Evolutionary conservation across 2,797 vertebrate genomes (phyloP).

Genomic region (Protonibea diacanthus): DNA sequence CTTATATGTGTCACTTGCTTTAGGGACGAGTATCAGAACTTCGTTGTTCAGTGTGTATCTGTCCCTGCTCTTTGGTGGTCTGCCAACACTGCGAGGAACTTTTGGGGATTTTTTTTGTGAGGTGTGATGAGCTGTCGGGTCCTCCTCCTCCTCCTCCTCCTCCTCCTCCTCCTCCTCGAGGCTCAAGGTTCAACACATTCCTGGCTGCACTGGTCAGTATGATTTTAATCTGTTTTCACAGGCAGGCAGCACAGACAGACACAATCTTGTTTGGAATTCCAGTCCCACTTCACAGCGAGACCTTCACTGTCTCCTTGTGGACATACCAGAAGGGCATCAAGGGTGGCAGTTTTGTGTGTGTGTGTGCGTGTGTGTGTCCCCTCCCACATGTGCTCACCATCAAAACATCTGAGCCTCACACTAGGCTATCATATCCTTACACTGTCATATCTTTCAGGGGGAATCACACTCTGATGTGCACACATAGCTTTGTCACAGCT

Average conservation of each 20-base stretch:
- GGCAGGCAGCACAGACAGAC: constrained; percentile 64
- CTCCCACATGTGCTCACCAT: constrained; percentile 42
- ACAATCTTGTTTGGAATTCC: constrained; percentile 78
- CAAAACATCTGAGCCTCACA: constrained; percentile 41
- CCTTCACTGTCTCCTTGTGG: constrained; percentile 59
- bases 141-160: constrained; percentile 13
- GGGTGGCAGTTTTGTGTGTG: constrained; percentile 32
- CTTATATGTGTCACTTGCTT: background rate
- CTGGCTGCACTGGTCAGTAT: constrained; percentile 63
- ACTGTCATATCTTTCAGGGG: constrained; percentile 48
- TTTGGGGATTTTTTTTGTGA: constrained; percentile 33
- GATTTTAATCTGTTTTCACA: constrained; percentile 82
- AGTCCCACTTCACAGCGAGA: constrained; percentile 40
- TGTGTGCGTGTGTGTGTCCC: too few species aligned
- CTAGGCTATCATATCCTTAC: constrained; percentile 27
- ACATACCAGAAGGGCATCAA: constrained; percentile 54
- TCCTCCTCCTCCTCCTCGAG: constrained; percentile 9
- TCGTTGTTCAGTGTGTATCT: background rate
- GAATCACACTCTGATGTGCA: constrained; percentile 28
- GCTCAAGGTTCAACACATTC: constrained; percentile 76
- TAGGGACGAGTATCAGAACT: background rate
- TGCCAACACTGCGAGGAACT: background rate
- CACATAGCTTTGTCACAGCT: constrained; percentile 62
- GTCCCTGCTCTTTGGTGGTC: constrained; percentile 27
- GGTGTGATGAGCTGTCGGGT: constrained; percentile 56